Conservation (phyloP, 2,113 vertebrate species). For the Oryzias curvinotus region DNA sequence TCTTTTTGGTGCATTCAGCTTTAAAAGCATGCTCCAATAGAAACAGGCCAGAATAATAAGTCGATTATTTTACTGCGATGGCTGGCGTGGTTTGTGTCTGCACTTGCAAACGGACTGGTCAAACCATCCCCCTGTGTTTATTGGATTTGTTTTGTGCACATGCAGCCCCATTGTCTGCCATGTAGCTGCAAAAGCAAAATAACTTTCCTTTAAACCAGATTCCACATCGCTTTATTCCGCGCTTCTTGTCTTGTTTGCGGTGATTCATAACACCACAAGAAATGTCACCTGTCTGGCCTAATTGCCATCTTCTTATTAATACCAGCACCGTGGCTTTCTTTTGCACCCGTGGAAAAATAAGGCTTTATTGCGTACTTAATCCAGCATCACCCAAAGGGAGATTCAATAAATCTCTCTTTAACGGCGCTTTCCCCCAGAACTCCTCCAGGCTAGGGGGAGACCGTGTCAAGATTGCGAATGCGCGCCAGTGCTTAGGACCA, state of each 20-base stretch:
- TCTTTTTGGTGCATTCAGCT: conserved; percentile 61
- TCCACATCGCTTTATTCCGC: conserved; percentile 45
- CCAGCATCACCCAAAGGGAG: conserved; percentile 90
- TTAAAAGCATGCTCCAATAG: conserved; percentile 52
- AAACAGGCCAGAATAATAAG: conserved; percentile 65
- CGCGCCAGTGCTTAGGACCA: conserved; percentile 95
- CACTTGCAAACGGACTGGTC: conserved; percentile 44
- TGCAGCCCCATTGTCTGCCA: conserved; percentile 42
- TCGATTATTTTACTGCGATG: conserved; percentile 68
- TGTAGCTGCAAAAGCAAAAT: conserved; percentile 46
- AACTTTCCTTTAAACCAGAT: conserved; percentile 43
- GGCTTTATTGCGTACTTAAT: conserved; percentile 86
- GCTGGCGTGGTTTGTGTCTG: conserved; percentile 61
- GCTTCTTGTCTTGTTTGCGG: conserved; percentile 62
- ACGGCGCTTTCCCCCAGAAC: conserved; percentile 85
- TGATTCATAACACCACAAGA: conserved; percentile 72
- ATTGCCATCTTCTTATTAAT: conserved; percentile 87
- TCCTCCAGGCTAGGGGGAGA: conserved; percentile 87
- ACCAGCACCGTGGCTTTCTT: conserved; percentile 78
- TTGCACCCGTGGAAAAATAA: conserved; percentile 80
- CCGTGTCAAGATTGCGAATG: conserved; percentile 95
- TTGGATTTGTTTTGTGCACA: conserved; percentile 47
- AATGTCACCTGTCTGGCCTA: conserved; percentile 89
- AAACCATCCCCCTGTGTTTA: conserved; percentile 48
- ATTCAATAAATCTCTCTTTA: conserved; percentile 99